Evolutionary conservation across 1,140 invertebrate genomes (phyloP).

Genomic region (Drosophila ogumai): DNA sequence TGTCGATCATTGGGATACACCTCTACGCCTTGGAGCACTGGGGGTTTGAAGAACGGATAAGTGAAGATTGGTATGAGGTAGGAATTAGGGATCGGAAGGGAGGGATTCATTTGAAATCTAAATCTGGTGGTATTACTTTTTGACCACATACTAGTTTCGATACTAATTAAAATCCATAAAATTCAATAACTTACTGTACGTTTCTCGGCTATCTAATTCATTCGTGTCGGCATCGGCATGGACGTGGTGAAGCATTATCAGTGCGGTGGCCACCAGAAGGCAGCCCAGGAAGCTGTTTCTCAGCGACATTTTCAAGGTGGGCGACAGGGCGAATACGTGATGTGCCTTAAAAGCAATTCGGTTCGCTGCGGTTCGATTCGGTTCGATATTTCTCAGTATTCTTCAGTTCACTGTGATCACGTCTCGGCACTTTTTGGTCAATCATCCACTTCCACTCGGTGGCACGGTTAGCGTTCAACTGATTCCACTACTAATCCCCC

Average conservation of each 20-base stretch:
- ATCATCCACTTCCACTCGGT: constrained; percentile 62
- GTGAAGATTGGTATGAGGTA: background rate
- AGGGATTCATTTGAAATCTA: background rate
- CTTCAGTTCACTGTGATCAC: constrained; percentile 13
- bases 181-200: constrained; percentile 64
- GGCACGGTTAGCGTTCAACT: constrained; percentile 67
- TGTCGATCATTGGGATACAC: constrained; percentile 76
- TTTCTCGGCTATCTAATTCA: constrained; percentile 56
- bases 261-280: constrained; percentile 48
- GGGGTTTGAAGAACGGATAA: background rate
- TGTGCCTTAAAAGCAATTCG: constrained; percentile 2
- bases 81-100: no score
- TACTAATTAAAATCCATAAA: no score
- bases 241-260: constrained; percentile 51
- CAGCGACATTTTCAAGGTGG: constrained; percentile 47
- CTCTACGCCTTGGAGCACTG: constrained; percentile 75
- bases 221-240: constrained; percentile 66
- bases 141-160: no score
- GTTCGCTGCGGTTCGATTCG: background rate
- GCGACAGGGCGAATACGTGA: constrained; percentile 37
- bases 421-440: constrained; percentile 11
- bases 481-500: constrained; percentile 36
- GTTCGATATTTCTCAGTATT: constrained; percentile 3
- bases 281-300: constrained; percentile 53
- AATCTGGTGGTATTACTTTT: background rate